Base-by-base conservation (phyloP, 2,113 vertebrate species). In the Pelecanoides urinatrix region DNA sequence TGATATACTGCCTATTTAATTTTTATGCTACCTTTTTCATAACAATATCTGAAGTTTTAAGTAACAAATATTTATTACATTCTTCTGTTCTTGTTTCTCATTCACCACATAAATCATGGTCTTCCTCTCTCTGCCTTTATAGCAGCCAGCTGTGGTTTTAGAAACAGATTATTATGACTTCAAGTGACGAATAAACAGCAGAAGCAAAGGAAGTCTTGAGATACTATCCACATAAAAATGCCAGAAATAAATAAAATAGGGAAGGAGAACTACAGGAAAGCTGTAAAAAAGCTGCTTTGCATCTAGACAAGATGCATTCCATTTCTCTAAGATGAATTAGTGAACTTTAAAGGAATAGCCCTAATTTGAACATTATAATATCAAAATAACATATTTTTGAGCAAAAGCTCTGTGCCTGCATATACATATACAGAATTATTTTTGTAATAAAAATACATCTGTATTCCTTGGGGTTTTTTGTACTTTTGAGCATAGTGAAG, bases 141-240 rank as follows among this genome's bases (percentile, higher is more conserved):
- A 97, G 86, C 88, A 95, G 86, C 88, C 72, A 93, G 79, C 72
- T 94, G 86, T 88, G 88, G 78, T 94, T 96, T 96, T 53, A 95
- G 87, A 95, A 96, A 93, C 85, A 96, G 90, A 89, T 89, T 86
- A 91, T 86, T 88, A 80, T 72, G 83, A 96, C 74, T 95, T 91
- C 74, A 73, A 96, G 83, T 81, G 95, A 95, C 5, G 25, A 95
- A 80, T 83, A 96, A 92, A 90, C 68, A 84, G 81, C 75, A 97
- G 91, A 91, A 88, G 87, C 58, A 88, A 92, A 92, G 92, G 88
- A 93, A 95, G 66, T 78, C 80, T 66, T 63, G 70, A 95, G 93
- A 90, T 81, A 63, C 45, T 74, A 45, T 27, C 45, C 92, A 90
- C 71, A 92, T 92, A 70, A 91, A 94, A 96, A 84, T 88, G 25